Conservation (phyloP, 2,797 vertebrate species). For the Etheostoma perlongum region DNA sequence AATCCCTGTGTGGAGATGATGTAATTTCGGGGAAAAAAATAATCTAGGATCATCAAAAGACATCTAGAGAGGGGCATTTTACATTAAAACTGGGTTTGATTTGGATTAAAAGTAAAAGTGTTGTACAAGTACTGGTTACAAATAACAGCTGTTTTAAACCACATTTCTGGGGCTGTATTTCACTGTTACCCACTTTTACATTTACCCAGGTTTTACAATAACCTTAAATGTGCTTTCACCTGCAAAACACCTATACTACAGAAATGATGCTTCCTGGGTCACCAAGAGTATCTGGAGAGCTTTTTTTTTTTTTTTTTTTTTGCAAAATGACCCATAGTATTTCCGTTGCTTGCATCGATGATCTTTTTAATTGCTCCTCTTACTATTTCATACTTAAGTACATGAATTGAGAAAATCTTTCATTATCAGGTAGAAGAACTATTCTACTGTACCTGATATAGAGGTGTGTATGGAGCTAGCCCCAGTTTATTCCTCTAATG, state of each 20-base stretch:
- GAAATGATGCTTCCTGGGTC: not conserved
- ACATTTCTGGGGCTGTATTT: constrained; percentile 18
- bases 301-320: not conserved
- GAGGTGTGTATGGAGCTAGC: not conserved
- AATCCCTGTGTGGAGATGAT: constrained; percentile 2
- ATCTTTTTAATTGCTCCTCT: not conserved
- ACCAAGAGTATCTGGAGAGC: not conserved
- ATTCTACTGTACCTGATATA: not conserved
- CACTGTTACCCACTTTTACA: constrained; percentile 1
- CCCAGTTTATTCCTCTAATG: not conserved
- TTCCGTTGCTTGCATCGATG: not conserved
- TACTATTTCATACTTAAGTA: constrained; percentile 2
- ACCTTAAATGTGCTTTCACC: not conserved
- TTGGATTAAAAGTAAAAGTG: not conserved
- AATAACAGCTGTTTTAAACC: constrained; percentile 12
- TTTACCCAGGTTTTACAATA: not conserved
- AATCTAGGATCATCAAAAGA: not conserved
- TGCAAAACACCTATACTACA: not conserved
- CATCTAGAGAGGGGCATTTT: not conserved
- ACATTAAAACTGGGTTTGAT: not conserved
- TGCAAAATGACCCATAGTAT: not conserved
- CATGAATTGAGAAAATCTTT: not conserved
- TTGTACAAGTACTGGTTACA: constrained; percentile 16
- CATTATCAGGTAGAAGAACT: not conserved
- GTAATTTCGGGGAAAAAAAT: not conserved